Evolutionary conservation across 2,113 vertebrate genomes (phyloP).

Genomic region (Pelusios castaneus): DNA sequence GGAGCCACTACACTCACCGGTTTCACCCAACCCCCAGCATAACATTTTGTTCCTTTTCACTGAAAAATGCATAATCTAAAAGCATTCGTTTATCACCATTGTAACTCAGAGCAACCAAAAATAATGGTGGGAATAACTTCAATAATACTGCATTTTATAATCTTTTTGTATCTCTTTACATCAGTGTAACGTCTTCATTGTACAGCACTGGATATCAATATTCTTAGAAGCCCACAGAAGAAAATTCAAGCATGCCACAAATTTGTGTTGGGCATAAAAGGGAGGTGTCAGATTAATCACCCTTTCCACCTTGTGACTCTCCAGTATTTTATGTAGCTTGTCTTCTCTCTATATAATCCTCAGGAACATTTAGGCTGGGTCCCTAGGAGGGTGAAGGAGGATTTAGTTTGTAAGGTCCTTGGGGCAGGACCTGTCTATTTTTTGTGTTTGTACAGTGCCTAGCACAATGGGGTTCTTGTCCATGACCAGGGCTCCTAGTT

Average conservation of each 20-base stretch:
- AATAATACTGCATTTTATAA: not conserved
- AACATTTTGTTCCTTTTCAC: not conserved
- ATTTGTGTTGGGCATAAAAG: not conserved
- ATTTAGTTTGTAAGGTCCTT: not conserved
- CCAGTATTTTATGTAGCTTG: not conserved
- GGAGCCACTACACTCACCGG: not conserved
- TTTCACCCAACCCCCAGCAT: not conserved
- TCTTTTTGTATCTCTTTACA: not conserved
- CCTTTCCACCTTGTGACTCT: not conserved
- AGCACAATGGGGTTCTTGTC: not conserved
- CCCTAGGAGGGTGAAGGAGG: not conserved
- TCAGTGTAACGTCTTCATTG: not conserved
- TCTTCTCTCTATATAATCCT: not conserved
- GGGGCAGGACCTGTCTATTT: not conserved
- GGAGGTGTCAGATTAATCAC: not conserved
- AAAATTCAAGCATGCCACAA: not conserved
- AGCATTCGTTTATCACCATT: not conserved
- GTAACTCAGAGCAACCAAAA: not conserved
- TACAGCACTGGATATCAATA: not conserved
- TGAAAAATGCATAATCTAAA: not conserved
- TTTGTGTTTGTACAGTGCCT: not conserved
- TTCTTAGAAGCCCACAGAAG: not conserved
- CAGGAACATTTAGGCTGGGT: accelerated
- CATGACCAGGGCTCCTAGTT: not conserved
- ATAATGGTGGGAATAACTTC: not conserved